Percentiles rank a stretch among this genome's conserved stretches.
phyloP scores from a whole-genome alignment of 2,888 invertebrate species.

The Drosophila affinis region DNA sequence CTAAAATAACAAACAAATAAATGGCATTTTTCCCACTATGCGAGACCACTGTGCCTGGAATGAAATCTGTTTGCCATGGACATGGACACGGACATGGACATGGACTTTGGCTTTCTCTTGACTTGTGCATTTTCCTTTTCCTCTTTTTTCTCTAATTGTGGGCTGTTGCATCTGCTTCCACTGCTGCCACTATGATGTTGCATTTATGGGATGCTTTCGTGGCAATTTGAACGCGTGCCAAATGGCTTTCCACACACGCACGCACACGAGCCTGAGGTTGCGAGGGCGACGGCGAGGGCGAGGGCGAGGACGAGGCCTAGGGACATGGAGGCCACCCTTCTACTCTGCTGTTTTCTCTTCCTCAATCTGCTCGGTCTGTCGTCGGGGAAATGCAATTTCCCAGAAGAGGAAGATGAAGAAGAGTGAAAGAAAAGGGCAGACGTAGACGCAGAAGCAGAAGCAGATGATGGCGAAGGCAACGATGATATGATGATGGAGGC shows the following conservation, averaged over 20 bases:
- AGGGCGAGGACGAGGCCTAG: neutral
- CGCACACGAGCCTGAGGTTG: conserved; percentile 1
- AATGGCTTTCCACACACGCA: conserved; percentile 67
- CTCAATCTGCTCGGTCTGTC: conserved; percentile 39
- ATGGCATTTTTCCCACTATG: too few species aligned
- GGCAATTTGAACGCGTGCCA: conserved; percentile 75
- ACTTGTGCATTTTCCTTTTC: conserved; percentile 47
- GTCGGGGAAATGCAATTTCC: conserved; percentile 50
- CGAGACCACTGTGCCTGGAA: neutral
- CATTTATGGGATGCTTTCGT: conserved; percentile 69
- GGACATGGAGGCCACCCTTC: conserved; percentile 26
- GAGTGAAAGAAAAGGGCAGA: conserved; percentile 26
- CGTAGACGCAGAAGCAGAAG: neutral
- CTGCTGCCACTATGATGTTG: conserved; percentile 50
- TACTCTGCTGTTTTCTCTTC: conserved; percentile 23
- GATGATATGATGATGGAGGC: conserved; percentile 36
- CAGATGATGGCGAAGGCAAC: neutral
- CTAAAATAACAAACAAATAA: too few species aligned
- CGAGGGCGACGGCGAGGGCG: neutral
- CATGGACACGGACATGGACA: neutral
- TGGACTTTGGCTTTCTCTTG: conserved; percentile 19
- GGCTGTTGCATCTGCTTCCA: conserved; percentile 27
- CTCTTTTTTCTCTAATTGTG: neutral
- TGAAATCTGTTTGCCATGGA: neutral
- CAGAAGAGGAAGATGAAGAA: conserved; percentile 21